phyloP scores from a whole-genome alignment of 2,797 vertebrate species.

The Notolepis coatsorum region DNA sequence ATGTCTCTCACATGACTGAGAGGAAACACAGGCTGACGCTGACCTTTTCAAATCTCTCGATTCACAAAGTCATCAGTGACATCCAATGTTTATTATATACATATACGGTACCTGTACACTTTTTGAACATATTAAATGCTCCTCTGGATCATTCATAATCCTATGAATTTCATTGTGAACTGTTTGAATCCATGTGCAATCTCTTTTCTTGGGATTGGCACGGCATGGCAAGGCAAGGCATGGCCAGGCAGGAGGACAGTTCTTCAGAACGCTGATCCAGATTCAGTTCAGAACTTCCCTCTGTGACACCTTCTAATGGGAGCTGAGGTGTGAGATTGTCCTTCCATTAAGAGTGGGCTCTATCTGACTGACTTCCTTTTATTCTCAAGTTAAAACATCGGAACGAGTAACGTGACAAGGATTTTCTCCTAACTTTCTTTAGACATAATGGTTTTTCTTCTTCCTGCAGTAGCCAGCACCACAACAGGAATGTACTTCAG shows the following conservation, averaged over 20 bases:
- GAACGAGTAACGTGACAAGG: too few relatives aligned
- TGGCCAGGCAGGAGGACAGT: slow-evolving; percentile 55
- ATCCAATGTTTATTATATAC: too few relatives aligned
- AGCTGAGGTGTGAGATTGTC: too few relatives aligned
- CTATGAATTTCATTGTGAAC: slow-evolving; percentile 1
- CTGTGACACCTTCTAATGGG: too few relatives aligned
- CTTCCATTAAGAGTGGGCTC: too few relatives aligned
- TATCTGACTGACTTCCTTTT: too few relatives aligned
- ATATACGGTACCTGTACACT: too few relatives aligned
- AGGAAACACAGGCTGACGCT: slow-evolving; percentile 23
- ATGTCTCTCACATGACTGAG: slow-evolving; percentile 37
- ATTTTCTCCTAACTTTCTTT: too few relatives aligned
- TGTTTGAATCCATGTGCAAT: not conserved
- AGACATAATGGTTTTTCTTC: not conserved
- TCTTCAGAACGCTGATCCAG: too few relatives aligned
- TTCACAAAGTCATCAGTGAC: too few relatives aligned
- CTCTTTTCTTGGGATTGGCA: not conserved
- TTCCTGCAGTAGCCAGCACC: not conserved
- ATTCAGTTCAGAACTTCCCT: too few relatives aligned
- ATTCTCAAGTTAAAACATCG: too few relatives aligned
- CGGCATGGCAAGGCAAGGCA: slow-evolving; percentile 64
- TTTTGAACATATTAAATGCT: not conserved
- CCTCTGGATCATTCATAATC: not conserved
- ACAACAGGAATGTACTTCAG: slow-evolving; percentile 3
- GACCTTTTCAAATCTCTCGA: slow-evolving; percentile 16